Evolutionary conservation across 2,797 vertebrate species (phyloP).

Genomic region (Telmatherina bonti): DNA sequence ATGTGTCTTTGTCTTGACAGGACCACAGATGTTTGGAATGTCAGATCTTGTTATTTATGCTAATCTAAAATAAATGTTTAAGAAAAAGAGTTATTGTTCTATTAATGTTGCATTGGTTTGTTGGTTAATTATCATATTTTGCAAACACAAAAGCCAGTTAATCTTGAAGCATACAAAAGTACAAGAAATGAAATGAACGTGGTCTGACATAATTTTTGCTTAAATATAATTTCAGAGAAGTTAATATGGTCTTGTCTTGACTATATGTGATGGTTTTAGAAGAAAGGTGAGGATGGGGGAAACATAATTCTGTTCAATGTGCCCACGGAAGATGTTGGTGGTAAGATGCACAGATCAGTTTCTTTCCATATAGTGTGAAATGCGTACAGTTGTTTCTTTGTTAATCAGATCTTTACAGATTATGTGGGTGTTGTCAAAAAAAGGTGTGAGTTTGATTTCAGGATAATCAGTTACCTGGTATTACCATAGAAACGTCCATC

Average conservation of each 20-base stretch:
- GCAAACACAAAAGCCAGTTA: conserved; percentile 15
- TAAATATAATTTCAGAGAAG: neutral
- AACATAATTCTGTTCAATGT: neutral
- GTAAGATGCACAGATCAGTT: neutral
- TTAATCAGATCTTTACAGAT: neutral
- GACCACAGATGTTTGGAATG: conserved; percentile 25
- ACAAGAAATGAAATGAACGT: neutral
- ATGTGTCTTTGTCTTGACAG: neutral
- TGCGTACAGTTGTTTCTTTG: conserved; percentile 21
- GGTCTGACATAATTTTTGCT: too few species aligned
- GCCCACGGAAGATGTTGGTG: neutral
- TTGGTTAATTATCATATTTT: conserved; percentile 28
- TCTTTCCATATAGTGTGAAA: neutral
- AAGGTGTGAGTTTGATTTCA: conserved; percentile 43
- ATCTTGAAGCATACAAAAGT: conserved; percentile 3
- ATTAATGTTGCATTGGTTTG: conserved; percentile 7
- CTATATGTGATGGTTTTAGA: neutral
- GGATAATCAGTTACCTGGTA: conserved; percentile 54
- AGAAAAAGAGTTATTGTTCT: conserved; percentile 12
- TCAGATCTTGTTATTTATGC: conserved; percentile 15
- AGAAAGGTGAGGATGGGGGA: neutral
- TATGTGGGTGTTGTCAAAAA: conserved; percentile 31
- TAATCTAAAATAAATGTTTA: conserved; percentile 15
- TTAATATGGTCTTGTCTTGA: neutral
- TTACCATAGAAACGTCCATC: conserved; percentile 63